Percentiles rank a stretch among this genome's conserved stretches.
Conservation (phyloP, 35 echinoderm and acorn worm species). For the Patiria miniata region DNA sequence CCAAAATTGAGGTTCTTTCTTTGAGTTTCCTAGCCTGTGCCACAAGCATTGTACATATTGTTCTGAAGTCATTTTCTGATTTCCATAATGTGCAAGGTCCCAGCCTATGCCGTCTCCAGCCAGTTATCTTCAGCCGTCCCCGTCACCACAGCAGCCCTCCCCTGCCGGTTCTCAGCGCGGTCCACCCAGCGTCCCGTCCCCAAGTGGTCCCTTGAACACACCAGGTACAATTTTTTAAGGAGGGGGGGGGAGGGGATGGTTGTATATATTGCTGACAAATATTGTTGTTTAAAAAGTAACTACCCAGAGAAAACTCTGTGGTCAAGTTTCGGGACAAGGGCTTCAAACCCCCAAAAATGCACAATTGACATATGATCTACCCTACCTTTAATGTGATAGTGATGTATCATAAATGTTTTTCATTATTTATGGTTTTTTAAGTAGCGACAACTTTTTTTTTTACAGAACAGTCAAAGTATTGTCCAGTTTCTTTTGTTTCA, state of each 20-base stretch:
- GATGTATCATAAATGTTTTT: no score
- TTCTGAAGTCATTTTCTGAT: not conserved
- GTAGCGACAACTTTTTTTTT: not conserved
- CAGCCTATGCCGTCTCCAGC: conserved; percentile 55
- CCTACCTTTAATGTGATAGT: no score
- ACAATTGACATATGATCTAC: no score
- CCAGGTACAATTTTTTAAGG: conserved; percentile 25
- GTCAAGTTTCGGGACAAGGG: no score
- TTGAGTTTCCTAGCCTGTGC: no score
- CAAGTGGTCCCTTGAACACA: conserved; percentile 46
- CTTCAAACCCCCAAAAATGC: no score
- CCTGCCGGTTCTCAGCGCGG: conserved; percentile 53
- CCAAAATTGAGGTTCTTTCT: no score
- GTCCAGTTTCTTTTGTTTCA: no score
- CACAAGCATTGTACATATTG: no score
- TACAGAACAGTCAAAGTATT: no score
- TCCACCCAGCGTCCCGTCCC: conserved; percentile 60
- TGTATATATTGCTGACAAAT: not conserved
- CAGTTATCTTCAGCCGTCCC: conserved; percentile 60
- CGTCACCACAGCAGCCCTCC: conserved; percentile 60
- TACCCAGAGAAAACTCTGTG: no score
- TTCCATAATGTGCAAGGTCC: not conserved
- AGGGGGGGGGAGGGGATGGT: not conserved
- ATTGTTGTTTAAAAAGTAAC: not conserved
- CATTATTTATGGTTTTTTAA: no score